Evolutionary conservation across 2,888 invertebrate species (phyloP).

Genomic region (Athalia rosae): DNA sequence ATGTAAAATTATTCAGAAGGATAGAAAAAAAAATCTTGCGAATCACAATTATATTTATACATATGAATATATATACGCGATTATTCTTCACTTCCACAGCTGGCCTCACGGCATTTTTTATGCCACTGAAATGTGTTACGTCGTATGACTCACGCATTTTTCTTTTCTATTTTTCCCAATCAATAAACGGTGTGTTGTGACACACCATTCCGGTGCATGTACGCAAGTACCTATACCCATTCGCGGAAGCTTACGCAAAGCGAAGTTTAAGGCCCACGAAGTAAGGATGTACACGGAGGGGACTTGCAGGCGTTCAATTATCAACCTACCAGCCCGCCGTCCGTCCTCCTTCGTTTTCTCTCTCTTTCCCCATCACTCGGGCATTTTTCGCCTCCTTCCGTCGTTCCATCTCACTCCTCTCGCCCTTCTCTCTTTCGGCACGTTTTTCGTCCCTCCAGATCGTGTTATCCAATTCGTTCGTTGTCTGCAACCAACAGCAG

Average conservation of each 20-base stretch:
- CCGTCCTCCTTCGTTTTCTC: neutral
- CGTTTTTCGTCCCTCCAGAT: neutral
- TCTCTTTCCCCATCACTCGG: neutral
- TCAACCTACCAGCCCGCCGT: neutral
- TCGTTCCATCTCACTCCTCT: neutral
- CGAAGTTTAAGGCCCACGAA: neutral
- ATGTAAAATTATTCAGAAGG: no score
- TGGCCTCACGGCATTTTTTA: no score
- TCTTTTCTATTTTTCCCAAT: no score
- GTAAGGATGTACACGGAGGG: neutral
- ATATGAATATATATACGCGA: no score
- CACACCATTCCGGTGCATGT: no score
- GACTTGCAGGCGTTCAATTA: conserved; percentile 15
- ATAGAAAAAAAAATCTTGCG: no score
- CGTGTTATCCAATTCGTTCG: conserved; percentile 30
- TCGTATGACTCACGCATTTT: no score
- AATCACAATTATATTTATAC: no score
- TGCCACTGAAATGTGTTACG: no score
- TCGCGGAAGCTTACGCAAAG: neutral
- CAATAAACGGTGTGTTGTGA: no score
- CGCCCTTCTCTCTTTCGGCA: neutral
- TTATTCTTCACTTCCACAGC: no score
- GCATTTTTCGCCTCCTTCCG: neutral
- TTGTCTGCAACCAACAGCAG: neutral
- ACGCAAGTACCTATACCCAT: no score